Percentiles rank a stretch among this genome's conserved stretches.
Conservation (phyloP, 2,113 vertebrate genomes). For the Bos indicus region DNA sequence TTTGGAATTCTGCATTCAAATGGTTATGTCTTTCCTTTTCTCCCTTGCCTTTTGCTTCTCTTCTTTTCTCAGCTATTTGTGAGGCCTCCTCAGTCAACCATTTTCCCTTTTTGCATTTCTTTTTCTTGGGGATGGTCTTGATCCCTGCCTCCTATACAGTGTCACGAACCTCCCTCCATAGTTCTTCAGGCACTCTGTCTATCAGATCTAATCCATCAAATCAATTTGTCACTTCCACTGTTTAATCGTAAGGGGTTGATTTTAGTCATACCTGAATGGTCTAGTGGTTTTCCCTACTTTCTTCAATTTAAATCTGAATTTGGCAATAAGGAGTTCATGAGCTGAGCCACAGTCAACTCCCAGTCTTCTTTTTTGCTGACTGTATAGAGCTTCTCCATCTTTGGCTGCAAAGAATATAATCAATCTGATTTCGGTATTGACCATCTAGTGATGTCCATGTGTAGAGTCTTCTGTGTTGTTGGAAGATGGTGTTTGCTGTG, state of each 20-base stretch:
- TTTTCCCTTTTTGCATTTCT: background rate
- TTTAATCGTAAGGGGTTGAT: background rate
- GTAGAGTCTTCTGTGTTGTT: background rate
- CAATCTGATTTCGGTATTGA: background rate
- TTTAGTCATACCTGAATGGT: background rate
- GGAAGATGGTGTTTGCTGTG: background rate
- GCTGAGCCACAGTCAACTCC: background rate
- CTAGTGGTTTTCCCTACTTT: background rate
- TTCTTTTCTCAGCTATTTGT: background rate
- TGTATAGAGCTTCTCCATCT: background rate
- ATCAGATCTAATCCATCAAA: background rate
- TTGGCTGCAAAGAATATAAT: background rate
- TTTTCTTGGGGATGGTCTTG: background rate
- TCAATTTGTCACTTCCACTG: background rate
- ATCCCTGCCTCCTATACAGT: background rate
- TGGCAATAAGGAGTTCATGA: background rate
- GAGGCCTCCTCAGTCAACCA: background rate
- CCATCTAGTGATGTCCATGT: background rate
- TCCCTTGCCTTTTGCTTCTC: background rate
- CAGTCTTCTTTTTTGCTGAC: background rate
- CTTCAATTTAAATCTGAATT: background rate
- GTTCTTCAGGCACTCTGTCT: background rate
- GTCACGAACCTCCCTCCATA: rapidly evolving
- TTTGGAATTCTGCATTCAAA: background rate
- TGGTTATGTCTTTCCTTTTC: background rate